Conservation (phyloP, 2,797 vertebrate species). For the Heteromormyrus szaboi region DNA sequence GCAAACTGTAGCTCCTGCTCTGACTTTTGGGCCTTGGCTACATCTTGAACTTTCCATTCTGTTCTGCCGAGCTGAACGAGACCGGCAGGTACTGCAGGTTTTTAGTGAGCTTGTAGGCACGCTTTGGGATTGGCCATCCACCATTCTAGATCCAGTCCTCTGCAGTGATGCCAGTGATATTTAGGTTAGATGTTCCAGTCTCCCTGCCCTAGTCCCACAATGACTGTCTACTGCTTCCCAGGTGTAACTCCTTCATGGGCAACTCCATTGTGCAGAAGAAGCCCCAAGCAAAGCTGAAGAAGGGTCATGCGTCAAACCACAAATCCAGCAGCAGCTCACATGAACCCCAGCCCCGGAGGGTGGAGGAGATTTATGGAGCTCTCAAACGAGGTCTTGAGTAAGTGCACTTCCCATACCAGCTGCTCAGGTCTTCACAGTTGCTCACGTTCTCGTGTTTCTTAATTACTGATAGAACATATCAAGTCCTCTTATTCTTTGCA, state of each 20-base stretch:
- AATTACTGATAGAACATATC: not conserved
- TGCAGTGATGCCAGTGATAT: not conserved
- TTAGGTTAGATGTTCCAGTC: not conserved
- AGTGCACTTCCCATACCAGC: constrained; percentile 45
- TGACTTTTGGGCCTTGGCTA: not conserved
- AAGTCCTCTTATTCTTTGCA: not conserved
- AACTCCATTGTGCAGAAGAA: constrained; percentile 87
- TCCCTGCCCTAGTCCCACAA: not conserved
- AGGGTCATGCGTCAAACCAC: constrained; percentile 81
- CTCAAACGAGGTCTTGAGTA: constrained; percentile 88
- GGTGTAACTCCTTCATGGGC: constrained; percentile 97
- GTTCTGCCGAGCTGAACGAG: not conserved
- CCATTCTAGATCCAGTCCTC: not conserved
- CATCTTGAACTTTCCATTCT: not conserved
- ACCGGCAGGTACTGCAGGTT: not conserved
- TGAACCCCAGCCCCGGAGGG: constrained; percentile 84
- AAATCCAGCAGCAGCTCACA: constrained; percentile 77
- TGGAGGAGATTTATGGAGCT: constrained; percentile 85
- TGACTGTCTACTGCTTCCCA: constrained; percentile 38
- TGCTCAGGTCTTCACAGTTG: not conserved
- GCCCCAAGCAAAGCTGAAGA: constrained; percentile 89
- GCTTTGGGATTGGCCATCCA: not conserved
- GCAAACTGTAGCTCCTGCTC: not conserved
- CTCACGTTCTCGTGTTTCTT: not conserved
- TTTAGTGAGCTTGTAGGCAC: not conserved